These are phyloP conservation scores for Ips typographus DNA, from an alignment of 1,140 invertebrate genomes.

Conservation along the genomic window DNA sequence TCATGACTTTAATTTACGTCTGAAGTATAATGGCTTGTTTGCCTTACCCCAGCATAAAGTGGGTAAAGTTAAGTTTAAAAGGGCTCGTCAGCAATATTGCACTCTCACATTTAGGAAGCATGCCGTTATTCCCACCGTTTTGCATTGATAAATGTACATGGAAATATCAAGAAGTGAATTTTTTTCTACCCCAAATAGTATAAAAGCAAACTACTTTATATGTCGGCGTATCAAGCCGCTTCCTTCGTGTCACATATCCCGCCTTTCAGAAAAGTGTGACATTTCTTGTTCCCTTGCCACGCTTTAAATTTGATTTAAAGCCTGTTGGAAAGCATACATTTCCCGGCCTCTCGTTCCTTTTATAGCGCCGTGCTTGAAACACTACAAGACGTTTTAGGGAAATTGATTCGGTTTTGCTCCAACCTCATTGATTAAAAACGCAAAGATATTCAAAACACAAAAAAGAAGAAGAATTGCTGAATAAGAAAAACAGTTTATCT, in stretches of 20 bases:
- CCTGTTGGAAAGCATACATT: constrained; percentile 25
- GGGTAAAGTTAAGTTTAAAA: no score
- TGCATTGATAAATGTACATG: neutral
- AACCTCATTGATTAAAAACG: neutral
- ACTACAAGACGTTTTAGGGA: neutral
- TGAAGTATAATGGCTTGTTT: no score
- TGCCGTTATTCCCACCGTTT: neutral
- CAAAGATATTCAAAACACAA: no score
- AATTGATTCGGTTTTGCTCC: neutral
- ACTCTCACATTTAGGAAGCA: neutral
- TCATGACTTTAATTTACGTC: no score
- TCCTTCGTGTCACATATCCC: constrained; percentile 24
- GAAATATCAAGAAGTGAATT: constrained; percentile 8
- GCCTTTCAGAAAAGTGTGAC: constrained; percentile 25
- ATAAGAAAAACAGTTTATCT: no score
- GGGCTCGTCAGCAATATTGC: no score
- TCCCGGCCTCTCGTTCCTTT: constrained; percentile 5
- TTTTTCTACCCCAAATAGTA: constrained; percentile 7
- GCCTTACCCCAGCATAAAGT: no score
- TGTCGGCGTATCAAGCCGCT: constrained; percentile 22
- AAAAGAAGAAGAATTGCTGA: no score
- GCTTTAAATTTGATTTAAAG: constrained; percentile 26
- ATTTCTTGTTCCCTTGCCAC: constrained; percentile 12
- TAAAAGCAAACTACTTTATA: constrained; percentile 25
- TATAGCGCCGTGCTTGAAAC: neutral